A percentile compares a stretch with the other conserved stretches of the same genome.
Conservation (phyloP, 2,797 vertebrate genomes). For the Phataginus tricuspis region DNA sequence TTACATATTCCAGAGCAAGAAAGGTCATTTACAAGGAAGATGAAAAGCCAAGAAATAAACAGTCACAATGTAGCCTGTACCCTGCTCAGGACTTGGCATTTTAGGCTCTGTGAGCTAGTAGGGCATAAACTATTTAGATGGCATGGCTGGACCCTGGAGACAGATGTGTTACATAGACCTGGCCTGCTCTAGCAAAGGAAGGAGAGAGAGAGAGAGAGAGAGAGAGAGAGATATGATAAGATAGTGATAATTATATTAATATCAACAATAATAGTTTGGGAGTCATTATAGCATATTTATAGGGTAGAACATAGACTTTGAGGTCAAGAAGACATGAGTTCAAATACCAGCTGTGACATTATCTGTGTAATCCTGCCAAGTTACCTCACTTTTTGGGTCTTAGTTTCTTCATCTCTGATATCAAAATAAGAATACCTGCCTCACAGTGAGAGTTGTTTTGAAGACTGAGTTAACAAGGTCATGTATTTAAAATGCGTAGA, state of each 20-base stretch:
- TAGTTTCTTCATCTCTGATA: conserved; percentile 6
- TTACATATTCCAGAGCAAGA: background rate
- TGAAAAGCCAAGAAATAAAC: background rate
- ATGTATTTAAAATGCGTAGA: background rate
- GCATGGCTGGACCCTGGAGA: background rate
- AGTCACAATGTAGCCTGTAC: background rate
- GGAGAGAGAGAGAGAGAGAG: background rate
- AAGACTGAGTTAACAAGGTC: background rate
- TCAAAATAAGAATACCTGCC: background rate
- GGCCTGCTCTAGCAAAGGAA: background rate
- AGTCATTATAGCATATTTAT: background rate
- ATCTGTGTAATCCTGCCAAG: background rate
- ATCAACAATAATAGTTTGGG: background rate
- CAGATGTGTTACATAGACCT: background rate
- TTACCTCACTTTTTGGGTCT: background rate
- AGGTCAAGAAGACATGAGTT: background rate
- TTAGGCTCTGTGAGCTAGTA: background rate
- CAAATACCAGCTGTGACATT: background rate
- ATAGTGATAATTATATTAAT: background rate
- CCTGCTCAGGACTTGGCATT: background rate
- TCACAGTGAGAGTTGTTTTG: background rate
- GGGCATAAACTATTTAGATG: background rate
- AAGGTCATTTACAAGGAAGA: background rate
- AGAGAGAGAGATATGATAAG: background rate
- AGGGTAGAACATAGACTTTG: background rate